These are phyloP conservation scores for Contarinia nasturtii DNA, from an alignment of 1,140 invertebrate genomes.

Conservation along the genomic window DNA sequence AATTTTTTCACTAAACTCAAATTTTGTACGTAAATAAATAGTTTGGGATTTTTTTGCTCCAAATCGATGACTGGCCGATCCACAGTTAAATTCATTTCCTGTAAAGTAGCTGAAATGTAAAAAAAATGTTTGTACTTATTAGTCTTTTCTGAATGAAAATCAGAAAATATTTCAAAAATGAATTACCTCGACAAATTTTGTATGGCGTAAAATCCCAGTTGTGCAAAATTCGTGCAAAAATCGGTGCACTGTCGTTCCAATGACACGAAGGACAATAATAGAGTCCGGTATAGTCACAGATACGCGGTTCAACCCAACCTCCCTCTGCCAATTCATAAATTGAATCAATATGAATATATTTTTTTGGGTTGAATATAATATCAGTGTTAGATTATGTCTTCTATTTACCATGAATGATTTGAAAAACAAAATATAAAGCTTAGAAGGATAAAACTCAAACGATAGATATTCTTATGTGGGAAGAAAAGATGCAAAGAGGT, in stretches of 20 bases:
- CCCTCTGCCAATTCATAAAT: constrained; percentile 33
- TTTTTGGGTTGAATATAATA: too few relatives aligned
- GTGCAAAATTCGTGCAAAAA: constrained; percentile 74
- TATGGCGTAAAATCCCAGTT: constrained; percentile 85
- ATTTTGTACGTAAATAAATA: constrained; percentile 76
- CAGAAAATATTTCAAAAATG: background rate
- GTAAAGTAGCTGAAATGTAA: constrained; percentile 26
- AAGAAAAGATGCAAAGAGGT: too few relatives aligned
- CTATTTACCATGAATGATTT: too few relatives aligned
- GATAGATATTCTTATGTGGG: too few relatives aligned
- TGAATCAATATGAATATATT: too few relatives aligned
- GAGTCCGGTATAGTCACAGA: constrained; percentile 77
- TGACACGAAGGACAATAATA: constrained; percentile 87
- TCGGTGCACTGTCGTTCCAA: constrained; percentile 60
- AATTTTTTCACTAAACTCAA: constrained; percentile 48
- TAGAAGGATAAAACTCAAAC: too few relatives aligned
- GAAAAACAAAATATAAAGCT: too few relatives aligned
- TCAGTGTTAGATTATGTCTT: too few relatives aligned
- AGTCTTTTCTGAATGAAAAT: too few relatives aligned
- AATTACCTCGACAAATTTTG: constrained; percentile 37
- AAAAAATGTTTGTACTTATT: too few relatives aligned
- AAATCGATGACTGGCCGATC: constrained; percentile 62
- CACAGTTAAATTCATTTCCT: constrained; percentile 30
- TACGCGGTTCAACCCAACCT: constrained; percentile 42
- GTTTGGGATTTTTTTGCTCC: constrained; percentile 57